Conservation (phyloP, 2,113 vertebrate species). For the Saiga tatarica region DNA sequence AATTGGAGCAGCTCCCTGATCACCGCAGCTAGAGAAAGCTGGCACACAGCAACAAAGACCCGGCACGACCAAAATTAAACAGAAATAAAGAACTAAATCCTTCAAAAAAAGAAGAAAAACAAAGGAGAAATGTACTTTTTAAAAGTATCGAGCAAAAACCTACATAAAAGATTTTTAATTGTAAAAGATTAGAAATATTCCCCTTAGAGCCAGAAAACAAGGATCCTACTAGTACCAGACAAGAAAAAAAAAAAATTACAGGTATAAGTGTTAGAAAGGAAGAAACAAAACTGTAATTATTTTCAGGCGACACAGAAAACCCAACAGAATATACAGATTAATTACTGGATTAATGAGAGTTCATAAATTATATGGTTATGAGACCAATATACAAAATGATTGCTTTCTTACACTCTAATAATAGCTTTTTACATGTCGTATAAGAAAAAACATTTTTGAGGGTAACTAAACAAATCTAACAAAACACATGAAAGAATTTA, state of each 20-base stretch:
- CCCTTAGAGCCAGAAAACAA: background rate
- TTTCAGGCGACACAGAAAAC: background rate
- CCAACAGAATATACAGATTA: background rate
- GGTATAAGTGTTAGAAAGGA: background rate
- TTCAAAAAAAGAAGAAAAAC: background rate
- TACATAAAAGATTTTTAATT: background rate
- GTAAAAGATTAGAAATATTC: background rate
- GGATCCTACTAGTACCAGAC: background rate
- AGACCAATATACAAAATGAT: background rate
- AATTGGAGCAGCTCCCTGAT: background rate
- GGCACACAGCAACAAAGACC: background rate
- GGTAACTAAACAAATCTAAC: background rate
- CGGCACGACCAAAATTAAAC: rapidly evolving
- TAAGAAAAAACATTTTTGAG: background rate
- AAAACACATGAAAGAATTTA: background rate
- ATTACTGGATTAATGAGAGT: background rate
- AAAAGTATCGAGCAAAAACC: background rate
- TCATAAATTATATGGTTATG: background rate
- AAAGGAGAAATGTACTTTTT: background rate
- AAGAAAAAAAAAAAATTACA: background rate
- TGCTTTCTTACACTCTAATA: background rate
- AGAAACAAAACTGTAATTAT: background rate
- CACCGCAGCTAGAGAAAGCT: background rate
- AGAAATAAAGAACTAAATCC: background rate
- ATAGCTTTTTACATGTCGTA: background rate